phyloP scores from a whole-genome alignment of 2,113 vertebrate species.

The Halichoeres trimaculatus region DNA sequence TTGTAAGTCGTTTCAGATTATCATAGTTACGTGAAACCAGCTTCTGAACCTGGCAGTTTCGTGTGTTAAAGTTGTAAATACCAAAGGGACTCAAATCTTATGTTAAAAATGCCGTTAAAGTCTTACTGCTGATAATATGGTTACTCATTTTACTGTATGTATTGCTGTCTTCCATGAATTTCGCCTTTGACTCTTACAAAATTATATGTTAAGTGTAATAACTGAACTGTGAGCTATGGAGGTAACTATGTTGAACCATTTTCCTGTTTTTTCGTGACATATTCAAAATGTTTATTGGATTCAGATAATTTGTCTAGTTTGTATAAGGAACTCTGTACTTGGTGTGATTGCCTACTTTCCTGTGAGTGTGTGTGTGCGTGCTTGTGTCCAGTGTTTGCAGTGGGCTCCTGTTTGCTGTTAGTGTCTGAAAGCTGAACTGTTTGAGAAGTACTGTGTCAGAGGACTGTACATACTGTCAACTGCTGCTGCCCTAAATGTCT shows the following conservation, averaged over 20 bases:
- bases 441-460: slow-evolving; percentile 50
- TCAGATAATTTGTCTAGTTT: not conserved
- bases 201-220: slow-evolving; percentile 11
- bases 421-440: slow-evolving; percentile 51
- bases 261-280: slow-evolving; percentile 27
- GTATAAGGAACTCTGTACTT: slow-evolving; percentile 3
- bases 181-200: slow-evolving; percentile 36
- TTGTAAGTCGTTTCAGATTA: slow-evolving; percentile 9
- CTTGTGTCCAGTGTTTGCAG: slow-evolving; percentile 12
- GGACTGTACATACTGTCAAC: slow-evolving; percentile 40
- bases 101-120: slow-evolving; percentile 32
- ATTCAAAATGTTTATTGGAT: slow-evolving; percentile 27
- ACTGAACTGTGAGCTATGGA: slow-evolving; percentile 1
- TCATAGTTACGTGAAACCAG: not conserved
- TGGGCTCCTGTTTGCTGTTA: slow-evolving; percentile 35
- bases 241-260: slow-evolving; percentile 16
- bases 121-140: slow-evolving; percentile 48
- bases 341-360: slow-evolving; percentile 26
- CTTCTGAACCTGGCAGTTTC: slow-evolving; percentile 18
- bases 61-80: slow-evolving; percentile 56
- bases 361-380: slow-evolving; percentile 2
- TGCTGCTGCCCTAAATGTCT: slow-evolving; percentile 53
- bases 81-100: slow-evolving; percentile 44
- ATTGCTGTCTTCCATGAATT: slow-evolving; percentile 42
- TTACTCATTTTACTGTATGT: slow-evolving; percentile 25